Evolutionary conservation across 2,797 vertebrate species (phyloP), one percentile per base, ranked within the genome.

Genomic region (Danionella dracula): DNA sequence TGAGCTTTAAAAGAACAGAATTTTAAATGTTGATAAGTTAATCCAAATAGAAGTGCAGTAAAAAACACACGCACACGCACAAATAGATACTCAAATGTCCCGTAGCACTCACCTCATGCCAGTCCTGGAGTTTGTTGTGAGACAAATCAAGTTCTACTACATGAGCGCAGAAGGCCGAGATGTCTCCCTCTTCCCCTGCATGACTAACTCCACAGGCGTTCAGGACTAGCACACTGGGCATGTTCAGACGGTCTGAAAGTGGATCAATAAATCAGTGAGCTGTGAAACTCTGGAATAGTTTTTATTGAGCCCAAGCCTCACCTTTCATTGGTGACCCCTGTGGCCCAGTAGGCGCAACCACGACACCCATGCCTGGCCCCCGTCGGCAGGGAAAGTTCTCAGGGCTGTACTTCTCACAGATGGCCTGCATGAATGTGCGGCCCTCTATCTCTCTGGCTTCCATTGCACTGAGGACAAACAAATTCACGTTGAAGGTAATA

Each of bases 281-380:
- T 15, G 11, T 40, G 16, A 57, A 51, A 51, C 37, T 20, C 15
- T 20, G 10, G 20, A 45, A 40, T 45, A 19, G 10, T 12, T 46
- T n/a, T 7, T 48, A 23, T 34, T 31, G 7, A 32, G 32, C n/a
- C 48, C 17, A 12, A 29, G 19, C 31, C 21, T 45, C 82, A 98
- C 96, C 96, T 93, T 98, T 99, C 93, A 96, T 94, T 1, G 96
- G 95, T 4, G 96, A 97, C 23, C 93, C 95, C 80, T 98, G 94
- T 2, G 90, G 91, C 15, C 84, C 88, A 12, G 89, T 88, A 8
- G 95, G 93, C 21, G 96, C 92, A 45, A 83, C 71, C 66, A 98
- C 95, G 56, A 97, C 90, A 2, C 95, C 95, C 84, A 96, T 89
- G 3, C 95, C 95, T 2, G 93, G 94, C 27, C 94, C 95, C 59